A percentile compares a stretch with the other conserved stretches of the same genome.
Conservation (phyloP, 2,888 invertebrate species). For the Meteorus colon region DNA sequence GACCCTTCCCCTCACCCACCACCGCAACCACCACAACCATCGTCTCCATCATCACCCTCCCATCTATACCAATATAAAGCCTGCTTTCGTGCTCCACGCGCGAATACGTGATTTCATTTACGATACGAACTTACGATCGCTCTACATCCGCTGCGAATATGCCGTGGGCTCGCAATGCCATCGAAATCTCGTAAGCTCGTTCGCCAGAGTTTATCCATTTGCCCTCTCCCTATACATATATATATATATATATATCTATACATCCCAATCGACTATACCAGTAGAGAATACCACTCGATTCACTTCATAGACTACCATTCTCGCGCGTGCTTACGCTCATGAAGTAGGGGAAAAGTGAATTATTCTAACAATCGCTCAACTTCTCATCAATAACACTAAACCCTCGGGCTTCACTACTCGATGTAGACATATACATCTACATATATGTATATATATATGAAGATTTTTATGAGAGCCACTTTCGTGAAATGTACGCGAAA, state of each 20-base stretch:
- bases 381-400: slow-evolving; percentile 21
- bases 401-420: slow-evolving; percentile 41
- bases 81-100: slow-evolving; percentile 64
- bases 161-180: slow-evolving; percentile 43
- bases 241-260: too few relatives aligned
- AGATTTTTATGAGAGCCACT: slow-evolving; percentile 37
- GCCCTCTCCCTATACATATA: neutral
- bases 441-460: neutral
- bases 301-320: slow-evolving; percentile 1
- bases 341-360: slow-evolving; percentile 10
- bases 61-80: slow-evolving; percentile 45
- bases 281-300: slow-evolving; percentile 7
- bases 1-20: slow-evolving; percentile 4
- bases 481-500: slow-evolving; percentile 24
- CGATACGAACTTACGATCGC: slow-evolving; percentile 68
- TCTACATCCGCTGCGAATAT: slow-evolving; percentile 61
- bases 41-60: slow-evolving; percentile 16
- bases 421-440: slow-evolving; percentile 27
- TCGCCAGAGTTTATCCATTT: slow-evolving; percentile 16
- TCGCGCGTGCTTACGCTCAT: neutral
- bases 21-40: too few relatives aligned
- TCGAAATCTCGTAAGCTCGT: slow-evolving; percentile 45
- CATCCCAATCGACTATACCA: slow-evolving; percentile 7
- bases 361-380: slow-evolving; percentile 14
- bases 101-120: slow-evolving; percentile 71